phyloP scores from a whole-genome alignment of 2,888 invertebrate species.

The Tipula vernalis region DNA sequence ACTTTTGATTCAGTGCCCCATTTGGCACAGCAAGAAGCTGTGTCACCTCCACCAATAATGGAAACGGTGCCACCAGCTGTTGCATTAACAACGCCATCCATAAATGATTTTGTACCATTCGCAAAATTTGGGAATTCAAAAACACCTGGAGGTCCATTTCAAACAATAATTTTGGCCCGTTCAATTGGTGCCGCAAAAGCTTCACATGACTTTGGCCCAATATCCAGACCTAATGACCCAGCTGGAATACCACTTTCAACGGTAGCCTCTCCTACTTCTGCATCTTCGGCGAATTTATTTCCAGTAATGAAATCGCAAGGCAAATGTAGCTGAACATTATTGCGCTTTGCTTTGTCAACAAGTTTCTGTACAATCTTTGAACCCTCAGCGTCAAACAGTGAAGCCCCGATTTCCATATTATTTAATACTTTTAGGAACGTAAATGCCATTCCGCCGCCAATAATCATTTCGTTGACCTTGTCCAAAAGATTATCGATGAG shows the following conservation, averaged over 20 bases:
- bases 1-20: slow-evolving; percentile 94
- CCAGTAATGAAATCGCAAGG: slow-evolving; percentile 93
- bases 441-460: slow-evolving; percentile 99
- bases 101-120: slow-evolving; percentile 78
- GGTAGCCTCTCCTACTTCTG: slow-evolving; percentile 62
- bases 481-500: slow-evolving; percentile 94
- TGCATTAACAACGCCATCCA: slow-evolving; percentile 89
- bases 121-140: slow-evolving; percentile 95
- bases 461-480: slow-evolving; percentile 99
- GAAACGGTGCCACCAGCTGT: slow-evolving; percentile 72
- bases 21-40: slow-evolving; percentile 93
- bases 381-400: slow-evolving; percentile 91
- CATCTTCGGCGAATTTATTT: slow-evolving; percentile 92
- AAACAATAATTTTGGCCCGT: slow-evolving; percentile 91
- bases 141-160: slow-evolving; percentile 99
- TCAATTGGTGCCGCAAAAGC: slow-evolving; percentile 72
- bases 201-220: slow-evolving; percentile 76
- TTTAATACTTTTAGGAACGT: slow-evolving; percentile 91
- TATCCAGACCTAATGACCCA: slow-evolving; percentile 90
- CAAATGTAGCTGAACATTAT: slow-evolving; percentile 85
- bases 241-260: slow-evolving; percentile 79
- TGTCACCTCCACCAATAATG: slow-evolving; percentile 95
- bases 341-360: slow-evolving; percentile 81
- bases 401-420: slow-evolving; percentile 91
- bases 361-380: slow-evolving; percentile 86